phyloP scores from a whole-genome alignment of 2,888 invertebrate genomes.

The Zygothrica quintamaculata region DNA sequence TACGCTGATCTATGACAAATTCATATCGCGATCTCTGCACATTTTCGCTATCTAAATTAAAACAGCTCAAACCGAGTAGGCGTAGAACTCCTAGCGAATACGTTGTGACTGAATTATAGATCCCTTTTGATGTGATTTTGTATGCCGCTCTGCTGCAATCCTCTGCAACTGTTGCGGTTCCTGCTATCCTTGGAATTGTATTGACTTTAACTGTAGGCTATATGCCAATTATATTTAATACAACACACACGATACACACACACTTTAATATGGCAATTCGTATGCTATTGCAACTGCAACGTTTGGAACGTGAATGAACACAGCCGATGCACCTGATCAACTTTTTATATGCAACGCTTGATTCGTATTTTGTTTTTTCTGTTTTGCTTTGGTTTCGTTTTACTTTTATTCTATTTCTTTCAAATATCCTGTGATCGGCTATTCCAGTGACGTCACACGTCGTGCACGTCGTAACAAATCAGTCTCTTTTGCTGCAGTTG shows the following conservation, averaged over 20 bases:
- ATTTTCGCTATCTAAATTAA: slow-evolving; percentile 84
- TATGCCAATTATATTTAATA: too few species aligned
- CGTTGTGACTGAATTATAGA: slow-evolving; percentile 84
- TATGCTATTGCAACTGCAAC: too few species aligned
- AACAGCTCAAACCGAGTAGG: slow-evolving; percentile 83
- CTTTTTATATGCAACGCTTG: slow-evolving; percentile 45
- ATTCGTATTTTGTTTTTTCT: slow-evolving; percentile 18
- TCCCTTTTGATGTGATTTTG: slow-evolving; percentile 64
- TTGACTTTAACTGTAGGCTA: too few species aligned
- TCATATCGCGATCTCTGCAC: slow-evolving; percentile 86
- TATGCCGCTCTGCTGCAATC: slow-evolving; percentile 54
- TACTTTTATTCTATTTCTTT: too few species aligned
- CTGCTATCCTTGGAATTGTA: too few species aligned
- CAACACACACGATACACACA: background rate
- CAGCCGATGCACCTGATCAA: slow-evolving; percentile 52
- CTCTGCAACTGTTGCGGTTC: slow-evolving; percentile 55
- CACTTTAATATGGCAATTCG: background rate
- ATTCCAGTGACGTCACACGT: slow-evolving; percentile 28
- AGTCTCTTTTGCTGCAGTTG: slow-evolving; percentile 27
- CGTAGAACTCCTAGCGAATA: slow-evolving; percentile 84
- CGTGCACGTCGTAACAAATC: slow-evolving; percentile 24
- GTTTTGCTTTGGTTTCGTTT: too few species aligned
- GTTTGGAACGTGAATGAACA: slow-evolving; percentile 54
- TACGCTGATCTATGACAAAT: slow-evolving; percentile 85
- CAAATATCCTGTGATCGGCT: slow-evolving; percentile 64